Conservation (phyloP, 2,888 invertebrate genomes). For the Platynereis dumerilii region DNA sequence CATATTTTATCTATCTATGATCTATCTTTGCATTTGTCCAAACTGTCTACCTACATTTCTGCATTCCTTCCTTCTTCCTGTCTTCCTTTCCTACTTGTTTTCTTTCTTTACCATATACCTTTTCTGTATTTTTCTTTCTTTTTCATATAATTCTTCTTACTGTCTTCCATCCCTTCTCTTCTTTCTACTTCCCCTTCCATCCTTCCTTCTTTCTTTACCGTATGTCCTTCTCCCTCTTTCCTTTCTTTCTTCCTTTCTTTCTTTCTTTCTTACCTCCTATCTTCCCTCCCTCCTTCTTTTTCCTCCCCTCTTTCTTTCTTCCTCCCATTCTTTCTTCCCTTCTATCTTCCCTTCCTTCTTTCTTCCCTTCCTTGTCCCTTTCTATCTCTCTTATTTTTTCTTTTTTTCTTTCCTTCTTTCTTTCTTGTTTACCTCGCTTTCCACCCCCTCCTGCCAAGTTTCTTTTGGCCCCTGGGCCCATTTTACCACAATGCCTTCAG, state of each 20-base stretch:
- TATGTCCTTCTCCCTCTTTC: background rate
- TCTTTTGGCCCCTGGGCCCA: no score
- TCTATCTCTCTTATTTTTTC: no score
- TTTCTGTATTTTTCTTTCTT: background rate
- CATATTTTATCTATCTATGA: no score
- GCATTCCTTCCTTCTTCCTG: no score
- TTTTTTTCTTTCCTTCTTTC: no score
- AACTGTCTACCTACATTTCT: no score
- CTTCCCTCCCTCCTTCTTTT: background rate
- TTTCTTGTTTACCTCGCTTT: no score
- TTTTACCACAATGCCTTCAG: no score
- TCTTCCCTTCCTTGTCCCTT: background rate
- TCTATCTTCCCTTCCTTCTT: background rate
- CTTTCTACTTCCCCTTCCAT: background rate
- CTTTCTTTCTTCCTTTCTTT: background rate
- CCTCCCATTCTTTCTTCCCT: no score
- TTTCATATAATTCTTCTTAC: background rate
- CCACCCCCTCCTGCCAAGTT: no score
- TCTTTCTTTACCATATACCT: background rate
- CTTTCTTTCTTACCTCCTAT: background rate
- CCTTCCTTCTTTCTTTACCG: background rate
- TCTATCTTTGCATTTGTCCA: no score
- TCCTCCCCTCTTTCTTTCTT: background rate
- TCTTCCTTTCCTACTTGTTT: no score
- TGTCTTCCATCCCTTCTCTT: background rate